Conservation (phyloP, 2,888 invertebrate species). For the Nomada hirtipes region DNA sequence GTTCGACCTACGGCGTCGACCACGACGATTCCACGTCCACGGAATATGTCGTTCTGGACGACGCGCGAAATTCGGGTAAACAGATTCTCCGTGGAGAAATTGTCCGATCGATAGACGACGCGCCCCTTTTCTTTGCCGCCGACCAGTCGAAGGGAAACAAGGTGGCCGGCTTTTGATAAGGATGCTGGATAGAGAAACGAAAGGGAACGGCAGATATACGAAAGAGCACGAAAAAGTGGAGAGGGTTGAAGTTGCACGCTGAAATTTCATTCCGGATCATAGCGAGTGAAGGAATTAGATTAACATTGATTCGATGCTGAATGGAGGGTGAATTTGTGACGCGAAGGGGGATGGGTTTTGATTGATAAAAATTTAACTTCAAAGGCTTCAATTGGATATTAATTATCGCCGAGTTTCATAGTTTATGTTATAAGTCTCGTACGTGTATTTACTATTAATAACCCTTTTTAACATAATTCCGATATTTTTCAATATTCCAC, state of each 20-base stretch:
- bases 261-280: background rate
- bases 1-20: background rate
- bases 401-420: too few species aligned
- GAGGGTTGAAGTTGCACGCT: background rate
- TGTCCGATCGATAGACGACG: constrained; percentile 65
- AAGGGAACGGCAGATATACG: background rate
- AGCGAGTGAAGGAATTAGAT: background rate
- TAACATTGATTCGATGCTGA: background rate
- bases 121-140: constrained; percentile 30
- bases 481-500: too few species aligned
- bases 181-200: background rate
- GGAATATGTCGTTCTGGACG: constrained; percentile 56
- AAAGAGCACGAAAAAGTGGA: background rate
- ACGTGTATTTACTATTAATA: too few species aligned
- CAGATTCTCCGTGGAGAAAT: constrained; percentile 69
- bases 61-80: constrained; percentile 69
- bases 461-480: too few species aligned
- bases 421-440: too few species aligned
- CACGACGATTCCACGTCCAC: constrained; percentile 45
- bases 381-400: too few species aligned
- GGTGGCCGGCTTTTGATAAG: constrained; percentile 40
- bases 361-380: background rate
- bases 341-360: too few species aligned
- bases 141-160: constrained; percentile 40
- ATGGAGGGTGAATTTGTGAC: too few species aligned